Base-by-base conservation (phyloP, 2,888 invertebrate species). In the Zaprionus lineosus region DNA sequence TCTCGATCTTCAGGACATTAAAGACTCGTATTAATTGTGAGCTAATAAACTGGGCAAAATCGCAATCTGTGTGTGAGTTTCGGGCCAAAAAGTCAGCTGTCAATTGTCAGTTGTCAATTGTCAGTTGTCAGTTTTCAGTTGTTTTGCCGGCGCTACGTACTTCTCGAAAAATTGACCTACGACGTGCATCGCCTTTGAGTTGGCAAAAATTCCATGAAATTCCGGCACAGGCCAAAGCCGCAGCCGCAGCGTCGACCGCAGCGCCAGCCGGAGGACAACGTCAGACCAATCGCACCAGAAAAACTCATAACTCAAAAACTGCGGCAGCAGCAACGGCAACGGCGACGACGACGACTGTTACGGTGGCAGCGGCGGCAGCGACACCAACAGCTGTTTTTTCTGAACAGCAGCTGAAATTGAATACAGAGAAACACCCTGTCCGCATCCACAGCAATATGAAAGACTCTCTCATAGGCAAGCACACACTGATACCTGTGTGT, bases 341-440 rank as follows among this genome's bases (percentile, higher is more conserved):
- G 24, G 8, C 24, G 4, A 8, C 24, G 8, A n/a, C 24, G 4
- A 8, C 24, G 6, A n/a, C 24, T 2, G 8, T 8, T 8, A 4
- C 24, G 8, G 24, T n/a, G 8, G 24, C 24, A n/a, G 8, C 24
- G 4, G 4, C 24, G 8, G 24, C 24, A 8, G 4, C 24, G 6
- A n/a, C 24, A n/a, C n/a, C 47, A 69, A 69, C 68, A 69, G 72
- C 72, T 69, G 68, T 69, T 69, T 69, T 65, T 71, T 59, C n/a
- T 21, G 7, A 36, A 33, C 9, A n/a, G 16, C 48, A 67, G 61
- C 72, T 72, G 73, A 69, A 69, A 61, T 18, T 14, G 28, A 44
- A 52, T 50, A 56, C 64, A 14, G 8, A 37, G 71, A 76, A 84
- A 46, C 84, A 78, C 84, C 81, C 82, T 77, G 84, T 84, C n/a